Percentiles rank a stretch among this genome's conserved stretches.
These are phyloP conservation scores for Protosalanx chinensis DNA, from an alignment of 2,797 vertebrate genomes.

Conservation along the genomic window DNA sequence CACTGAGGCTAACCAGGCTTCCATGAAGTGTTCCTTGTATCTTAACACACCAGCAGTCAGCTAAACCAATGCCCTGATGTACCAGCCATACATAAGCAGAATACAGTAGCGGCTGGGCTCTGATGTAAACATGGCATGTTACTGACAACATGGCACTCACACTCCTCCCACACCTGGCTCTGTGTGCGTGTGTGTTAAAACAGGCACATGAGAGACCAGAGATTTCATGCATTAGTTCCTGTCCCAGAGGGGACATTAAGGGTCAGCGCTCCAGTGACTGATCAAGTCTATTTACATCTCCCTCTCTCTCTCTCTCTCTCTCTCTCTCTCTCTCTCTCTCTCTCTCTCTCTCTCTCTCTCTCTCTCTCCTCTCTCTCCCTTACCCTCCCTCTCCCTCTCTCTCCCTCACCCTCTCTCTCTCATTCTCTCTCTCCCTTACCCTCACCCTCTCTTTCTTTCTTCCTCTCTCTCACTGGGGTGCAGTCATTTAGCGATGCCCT, in stretches of 20 bases:
- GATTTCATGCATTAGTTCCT: conserved; percentile 36
- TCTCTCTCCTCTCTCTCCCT: no score
- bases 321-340: no score
- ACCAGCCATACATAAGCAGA: neutral
- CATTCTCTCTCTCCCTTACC: no score
- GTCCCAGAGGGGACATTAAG: conserved; percentile 36
- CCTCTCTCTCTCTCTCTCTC: no score
- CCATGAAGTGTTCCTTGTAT: no score
- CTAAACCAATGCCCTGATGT: no score
- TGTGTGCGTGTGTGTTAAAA: neutral
- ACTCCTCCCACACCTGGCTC: neutral
- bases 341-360: no score
- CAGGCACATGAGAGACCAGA: neutral
- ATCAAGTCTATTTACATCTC: conserved; percentile 25
- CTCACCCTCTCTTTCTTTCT: no score
- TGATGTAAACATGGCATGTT: conserved; percentile 24
- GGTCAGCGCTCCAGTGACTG: conserved; percentile 18
- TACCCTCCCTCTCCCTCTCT: no score
- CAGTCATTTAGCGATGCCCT: conserved; percentile 27
- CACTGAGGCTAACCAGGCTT: no score
- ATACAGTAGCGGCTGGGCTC: neutral
- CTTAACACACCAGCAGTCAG: neutral
- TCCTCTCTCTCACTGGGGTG: neutral
- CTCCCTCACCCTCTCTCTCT: no score
- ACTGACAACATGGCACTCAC: conserved; percentile 17